Evolutionary conservation across 2,797 vertebrate species (phyloP).

Genomic region (Chanos chanos): DNA sequence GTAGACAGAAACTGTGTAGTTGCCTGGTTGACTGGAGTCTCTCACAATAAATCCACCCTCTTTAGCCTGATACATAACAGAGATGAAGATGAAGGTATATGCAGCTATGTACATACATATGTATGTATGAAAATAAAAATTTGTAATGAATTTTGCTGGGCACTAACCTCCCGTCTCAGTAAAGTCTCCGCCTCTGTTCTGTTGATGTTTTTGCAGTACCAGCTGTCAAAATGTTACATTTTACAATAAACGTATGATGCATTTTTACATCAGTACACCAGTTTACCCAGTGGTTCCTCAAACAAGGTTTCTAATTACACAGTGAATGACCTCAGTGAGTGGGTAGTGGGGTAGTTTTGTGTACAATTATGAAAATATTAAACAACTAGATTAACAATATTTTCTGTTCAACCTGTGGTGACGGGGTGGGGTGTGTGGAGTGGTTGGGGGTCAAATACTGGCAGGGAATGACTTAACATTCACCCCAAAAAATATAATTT

Average conservation of each 20-base stretch:
- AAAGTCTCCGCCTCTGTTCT: constrained; percentile 83
- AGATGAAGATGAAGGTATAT: not conserved
- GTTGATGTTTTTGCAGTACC: constrained; percentile 84
- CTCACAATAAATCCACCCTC: constrained; percentile 85
- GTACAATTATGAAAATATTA: too few relatives aligned
- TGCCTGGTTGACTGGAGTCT: constrained; percentile 79
- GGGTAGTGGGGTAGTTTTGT: too few relatives aligned
- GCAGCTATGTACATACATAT: not conserved
- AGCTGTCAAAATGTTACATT: constrained; percentile 58
- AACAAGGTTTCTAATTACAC: too few relatives aligned
- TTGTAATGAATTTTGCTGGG: not conserved
- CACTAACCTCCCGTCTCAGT: constrained; percentile 76
- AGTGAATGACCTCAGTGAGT: too few relatives aligned
- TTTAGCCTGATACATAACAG: constrained; percentile 68
- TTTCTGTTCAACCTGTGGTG: too few relatives aligned
- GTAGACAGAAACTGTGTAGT: constrained; percentile 81
- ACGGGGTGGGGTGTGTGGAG: too few relatives aligned
- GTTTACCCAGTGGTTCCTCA: too few relatives aligned
- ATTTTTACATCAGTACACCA: too few relatives aligned
- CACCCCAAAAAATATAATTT: too few relatives aligned
- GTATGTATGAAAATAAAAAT: not conserved
- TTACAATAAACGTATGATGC: not conserved
- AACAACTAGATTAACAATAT: too few relatives aligned
- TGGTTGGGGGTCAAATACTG: too few relatives aligned
- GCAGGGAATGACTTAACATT: too few relatives aligned